These are phyloP conservation scores for Danaus melanippus DNA, from an alignment of 1,140 invertebrate genomes.

Conservation along the genomic window DNA sequence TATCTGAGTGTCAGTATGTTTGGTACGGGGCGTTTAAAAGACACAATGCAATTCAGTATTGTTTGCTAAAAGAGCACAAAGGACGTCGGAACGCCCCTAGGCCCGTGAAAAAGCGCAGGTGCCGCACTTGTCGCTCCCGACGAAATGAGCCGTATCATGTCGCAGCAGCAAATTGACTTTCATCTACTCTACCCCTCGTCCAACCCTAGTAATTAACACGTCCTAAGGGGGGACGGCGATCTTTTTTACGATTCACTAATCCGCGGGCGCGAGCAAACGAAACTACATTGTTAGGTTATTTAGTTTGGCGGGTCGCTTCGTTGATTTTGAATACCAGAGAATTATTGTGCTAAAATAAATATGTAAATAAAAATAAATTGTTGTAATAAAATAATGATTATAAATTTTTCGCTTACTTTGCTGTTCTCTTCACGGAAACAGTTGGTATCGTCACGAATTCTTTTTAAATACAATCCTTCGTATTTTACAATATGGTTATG, in stretches of 20 bases:
- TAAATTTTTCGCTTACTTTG: too few species aligned
- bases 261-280: conserved; percentile 59
- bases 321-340: conserved; percentile 15
- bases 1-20: conserved; percentile 23
- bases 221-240: conserved; percentile 53
- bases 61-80: conserved; percentile 49
- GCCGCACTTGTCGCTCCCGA: conserved; percentile 63
- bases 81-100: conserved; percentile 29
- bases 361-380: too few species aligned
- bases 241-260: conserved; percentile 69
- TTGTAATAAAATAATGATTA: too few species aligned
- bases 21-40: conserved; percentile 27
- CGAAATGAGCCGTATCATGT: conserved; percentile 74
- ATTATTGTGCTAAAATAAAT: too few species aligned
- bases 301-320: conserved; percentile 26
- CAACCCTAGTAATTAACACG: conserved; percentile 72
- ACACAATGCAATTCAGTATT: conserved; percentile 35
- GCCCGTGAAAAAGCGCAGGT: conserved; percentile 63
- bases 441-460: too few species aligned
- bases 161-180: conserved; percentile 72
- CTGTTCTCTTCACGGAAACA: too few species aligned
- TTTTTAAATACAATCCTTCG: too few species aligned
- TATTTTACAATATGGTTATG: background rate
- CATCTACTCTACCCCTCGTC: conserved; percentile 59
- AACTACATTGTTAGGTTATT: conserved; percentile 43